These are phyloP conservation scores for Chelonia mydas DNA, from an alignment of 2,797 vertebrate species.

Conservation along the genomic window DNA sequence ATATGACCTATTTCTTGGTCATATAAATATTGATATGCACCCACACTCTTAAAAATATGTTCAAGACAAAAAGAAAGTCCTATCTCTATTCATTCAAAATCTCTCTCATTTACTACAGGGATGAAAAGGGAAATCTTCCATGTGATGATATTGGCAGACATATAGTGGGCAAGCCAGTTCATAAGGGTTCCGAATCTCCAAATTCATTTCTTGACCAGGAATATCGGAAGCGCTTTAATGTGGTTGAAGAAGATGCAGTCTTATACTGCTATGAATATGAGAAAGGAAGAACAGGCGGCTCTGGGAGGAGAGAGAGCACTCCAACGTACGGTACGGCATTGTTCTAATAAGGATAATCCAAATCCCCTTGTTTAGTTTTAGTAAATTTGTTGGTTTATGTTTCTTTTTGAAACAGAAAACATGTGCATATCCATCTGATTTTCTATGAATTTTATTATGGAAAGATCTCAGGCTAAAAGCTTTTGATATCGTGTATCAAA, in stretches of 20 bases:
- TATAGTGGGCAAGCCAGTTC: constrained; percentile 86
- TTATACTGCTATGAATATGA: constrained; percentile 98
- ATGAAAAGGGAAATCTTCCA: constrained; percentile 91
- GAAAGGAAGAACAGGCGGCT: constrained; percentile 91
- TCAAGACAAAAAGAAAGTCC: background rate
- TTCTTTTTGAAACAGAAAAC: background rate
- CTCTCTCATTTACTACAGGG: constrained; percentile 80
- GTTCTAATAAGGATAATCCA: constrained; percentile 38
- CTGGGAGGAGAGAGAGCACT: constrained; percentile 92
- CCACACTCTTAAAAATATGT: background rate
- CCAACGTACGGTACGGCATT: constrained; percentile 91
- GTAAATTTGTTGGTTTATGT: background rate
- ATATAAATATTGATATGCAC: background rate
- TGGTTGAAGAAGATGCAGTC: constrained; percentile 94
- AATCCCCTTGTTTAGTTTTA: constrained; percentile 10
- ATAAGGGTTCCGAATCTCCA: constrained; percentile 96
- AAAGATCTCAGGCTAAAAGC: background rate
- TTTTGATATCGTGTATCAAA: background rate
- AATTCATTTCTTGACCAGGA: constrained; percentile 99
- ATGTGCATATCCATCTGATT: background rate
- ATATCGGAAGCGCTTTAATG: constrained; percentile 91
- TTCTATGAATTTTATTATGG: background rate
- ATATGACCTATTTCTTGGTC: background rate
- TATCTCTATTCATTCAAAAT: background rate
- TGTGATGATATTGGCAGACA: constrained; percentile 90